Base-by-base conservation (phyloP, 1,140 invertebrate species). In the Mamestra configurata region DNA sequence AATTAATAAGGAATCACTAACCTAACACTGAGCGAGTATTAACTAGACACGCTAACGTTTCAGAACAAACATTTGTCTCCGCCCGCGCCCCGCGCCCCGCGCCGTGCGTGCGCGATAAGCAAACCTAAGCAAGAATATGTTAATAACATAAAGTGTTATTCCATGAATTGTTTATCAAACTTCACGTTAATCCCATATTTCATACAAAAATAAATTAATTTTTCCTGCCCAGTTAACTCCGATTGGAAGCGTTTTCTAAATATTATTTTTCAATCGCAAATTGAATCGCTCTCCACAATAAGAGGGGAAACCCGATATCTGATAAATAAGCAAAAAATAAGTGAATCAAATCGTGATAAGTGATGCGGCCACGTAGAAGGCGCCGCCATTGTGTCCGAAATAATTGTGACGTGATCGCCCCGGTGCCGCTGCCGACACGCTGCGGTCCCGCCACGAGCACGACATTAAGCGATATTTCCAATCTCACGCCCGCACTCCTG, bases 401-500 rank as follows among this genome's bases (percentile, higher is more conserved):
- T 84, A 77, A 85, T 86, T 83, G 79, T 55, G 22, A 35, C 77
- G 66, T 68, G 37, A 24, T 13, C 49, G 51, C 31, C 10, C 6
- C 68, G 35, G 37, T 4, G 4, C 15, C 61, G 35, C 35, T 18
- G 43, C 77, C 77, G 77, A 66, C 73, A 68, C 64, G 24, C 43
- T 1, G 40, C 46, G 40, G 43, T 18, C 46, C 4, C 68, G 22
- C 18, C 35, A 71, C 77, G 79, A 5, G 31, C 37, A 10, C 37
- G 55, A 77, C 79, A 84, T 86, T 88, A 88, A 82, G 68, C 82
- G 83, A 88, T 88, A 86, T 86, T 88, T 86, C 82, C 85, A 86
- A 88, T 87, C 82, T 84, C 78, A 40, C 57, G 71, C 82, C 24
- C 80, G 82, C 83, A 76, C 83, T 82, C 79, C 46, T 79, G 43